A percentile compares a stretch with the other conserved stretches of the same genome.
Evolutionary conservation across 2,888 invertebrate genomes (phyloP).

Genomic region (Rhodophaea formosa): DNA sequence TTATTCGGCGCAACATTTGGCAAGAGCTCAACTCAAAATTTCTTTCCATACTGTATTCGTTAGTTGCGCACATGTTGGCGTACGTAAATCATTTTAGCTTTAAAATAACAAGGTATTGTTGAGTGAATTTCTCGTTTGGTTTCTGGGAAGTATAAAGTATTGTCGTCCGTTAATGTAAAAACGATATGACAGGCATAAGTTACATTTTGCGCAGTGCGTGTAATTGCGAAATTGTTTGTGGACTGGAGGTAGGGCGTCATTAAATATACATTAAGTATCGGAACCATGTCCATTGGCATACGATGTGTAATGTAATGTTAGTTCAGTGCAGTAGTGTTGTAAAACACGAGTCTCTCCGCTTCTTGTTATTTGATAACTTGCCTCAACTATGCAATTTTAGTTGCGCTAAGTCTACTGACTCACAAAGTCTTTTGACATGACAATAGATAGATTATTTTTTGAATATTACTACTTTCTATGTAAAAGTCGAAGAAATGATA

Average conservation of each 20-base stretch:
- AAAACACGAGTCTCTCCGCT: too few relatives aligned
- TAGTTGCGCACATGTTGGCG: slow-evolving; percentile 17
- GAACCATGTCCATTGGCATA: slow-evolving; percentile 35
- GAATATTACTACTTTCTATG: too few relatives aligned
- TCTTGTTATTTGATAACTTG: too few relatives aligned
- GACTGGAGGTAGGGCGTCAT: slow-evolving; percentile 47
- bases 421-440: too few relatives aligned
- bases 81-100: slow-evolving; percentile 11
- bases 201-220: slow-evolving; percentile 26
- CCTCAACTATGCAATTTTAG: too few relatives aligned
- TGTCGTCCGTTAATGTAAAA: slow-evolving; percentile 17
- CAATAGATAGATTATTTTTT: too few relatives aligned
- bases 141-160: slow-evolving; percentile 18
- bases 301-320: slow-evolving; percentile 32
- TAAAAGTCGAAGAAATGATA: too few relatives aligned
- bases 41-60: slow-evolving; percentile 8
- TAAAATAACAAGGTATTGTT: slow-evolving; percentile 10
- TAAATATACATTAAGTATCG: slow-evolving; percentile 55
- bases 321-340: slow-evolving; percentile 2
- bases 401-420: too few relatives aligned
- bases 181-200: slow-evolving; percentile 17
- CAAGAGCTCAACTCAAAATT: slow-evolving; percentile 15
- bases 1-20: slow-evolving; percentile 20
- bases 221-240: slow-evolving; percentile 47
- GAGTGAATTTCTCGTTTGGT: background rate